These are phyloP conservation scores for Plumapathes pennacea DNA, from an alignment of 92 coral and sea anemone species.

Conservation along the genomic window DNA sequence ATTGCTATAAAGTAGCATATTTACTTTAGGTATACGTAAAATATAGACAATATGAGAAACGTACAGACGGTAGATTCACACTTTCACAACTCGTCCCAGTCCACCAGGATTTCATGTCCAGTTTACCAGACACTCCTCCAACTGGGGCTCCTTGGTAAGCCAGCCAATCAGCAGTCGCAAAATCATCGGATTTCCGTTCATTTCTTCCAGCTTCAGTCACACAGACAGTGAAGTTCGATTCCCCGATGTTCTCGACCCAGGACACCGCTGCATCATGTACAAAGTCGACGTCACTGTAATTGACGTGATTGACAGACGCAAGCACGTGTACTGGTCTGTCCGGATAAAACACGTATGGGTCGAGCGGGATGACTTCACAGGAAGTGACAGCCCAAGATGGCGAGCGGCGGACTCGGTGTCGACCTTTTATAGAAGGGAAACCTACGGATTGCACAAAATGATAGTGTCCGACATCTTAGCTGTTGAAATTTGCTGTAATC, in stretches of 20 bases:
- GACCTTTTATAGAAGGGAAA: too few species aligned
- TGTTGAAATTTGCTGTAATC: too few species aligned
- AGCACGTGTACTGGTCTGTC: constrained; percentile 71
- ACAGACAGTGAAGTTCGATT: constrained; percentile 42
- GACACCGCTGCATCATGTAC: constrained; percentile 63
- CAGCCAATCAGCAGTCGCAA: constrained; percentile 32
- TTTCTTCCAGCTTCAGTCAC: constrained; percentile 33
- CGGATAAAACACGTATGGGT: constrained; percentile 60
- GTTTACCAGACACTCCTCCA: constrained; percentile 42
- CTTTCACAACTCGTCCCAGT: constrained; percentile 34
- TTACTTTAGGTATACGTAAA: too few species aligned
- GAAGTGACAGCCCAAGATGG: too few species aligned
- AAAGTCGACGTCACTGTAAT: constrained; percentile 38
- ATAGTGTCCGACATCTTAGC: too few species aligned
- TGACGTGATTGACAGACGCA: constrained; percentile 63
- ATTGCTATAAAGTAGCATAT: too few species aligned
- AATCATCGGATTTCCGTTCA: too few species aligned
- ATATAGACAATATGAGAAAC: too few species aligned
- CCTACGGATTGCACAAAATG: too few species aligned
- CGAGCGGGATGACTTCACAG: constrained; percentile 32
- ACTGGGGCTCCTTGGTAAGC: constrained; percentile 37
- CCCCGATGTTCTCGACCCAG: constrained; percentile 66
- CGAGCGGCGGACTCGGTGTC: too few species aligned
- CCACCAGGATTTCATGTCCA: constrained; percentile 42
- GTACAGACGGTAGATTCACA: constrained; percentile 24